Base-by-base conservation (phyloP, 2,888 invertebrate species). In the Oasisia sp. region DNA sequence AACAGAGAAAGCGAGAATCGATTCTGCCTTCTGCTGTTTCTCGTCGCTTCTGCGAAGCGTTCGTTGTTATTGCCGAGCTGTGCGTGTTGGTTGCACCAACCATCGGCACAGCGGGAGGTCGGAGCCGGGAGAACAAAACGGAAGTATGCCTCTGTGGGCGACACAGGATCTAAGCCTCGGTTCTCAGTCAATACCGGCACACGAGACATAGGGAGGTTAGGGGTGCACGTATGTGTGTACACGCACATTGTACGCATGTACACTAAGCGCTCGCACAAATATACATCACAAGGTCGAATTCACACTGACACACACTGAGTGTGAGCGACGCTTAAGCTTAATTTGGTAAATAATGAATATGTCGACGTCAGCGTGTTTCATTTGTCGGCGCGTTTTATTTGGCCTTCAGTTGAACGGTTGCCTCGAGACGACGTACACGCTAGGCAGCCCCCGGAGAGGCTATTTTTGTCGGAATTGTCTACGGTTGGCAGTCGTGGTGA, bases 281-380 rank as follows among this genome's bases (percentile, higher is more conserved):
- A 38, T 38, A 4, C 38, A 38, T 38, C 38, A 7, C 2, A 56
- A 56, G 56, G 11, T 56, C 19, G 9, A 56, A 56, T 19, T 11
- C 56, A 14, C 56, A 56, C 5, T 11, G 19, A 56, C 19, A 56
- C 56, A 56, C 56, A 19, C 74, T 74, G 4, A 74, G 7, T 74
- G 14, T 74, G n/a, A 74, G 14, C 74, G 74, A 7, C 74, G 74
- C 74, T 4, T 74, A 74, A 74, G 74, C 74, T n/a, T 74, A 74
- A 74, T 74, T 74, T 74, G 74, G 74, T 74, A 27, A 74, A 74
- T 74, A 74, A 74, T 74, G 74, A 74, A 74, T 74, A 19, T 74
- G 74, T 27, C 27, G 74, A 74, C 74, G 74, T 74, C 74, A 27
- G 74, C 7, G 74, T 74, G 19, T 74, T 74, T 74, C 27, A 74